Base-by-base conservation (phyloP, 37 sponge, comb jelly and placozoan genomes). In the Geodia barretti region DNA sequence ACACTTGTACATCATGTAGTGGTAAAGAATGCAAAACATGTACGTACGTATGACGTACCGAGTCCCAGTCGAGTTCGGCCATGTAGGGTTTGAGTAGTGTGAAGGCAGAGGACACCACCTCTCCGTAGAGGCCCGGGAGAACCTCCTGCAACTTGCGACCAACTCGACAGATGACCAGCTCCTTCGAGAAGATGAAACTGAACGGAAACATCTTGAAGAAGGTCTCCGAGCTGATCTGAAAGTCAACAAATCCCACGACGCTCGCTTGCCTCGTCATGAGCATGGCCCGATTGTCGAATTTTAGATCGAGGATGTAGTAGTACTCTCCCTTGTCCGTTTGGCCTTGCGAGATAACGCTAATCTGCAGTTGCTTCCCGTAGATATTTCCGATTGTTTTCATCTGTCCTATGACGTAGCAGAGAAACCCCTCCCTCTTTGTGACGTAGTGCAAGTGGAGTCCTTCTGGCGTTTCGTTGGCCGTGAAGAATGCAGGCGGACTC, bases 161-260 rank as follows among this genome's bases (percentile, higher is more conserved):
- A 4, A 81, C 79, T 30, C 61, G 33, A 20, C 26, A 17, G 1
- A 91, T 82, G 29, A 60, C 62, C 60, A 84, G 62, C 3, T 82
- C 72, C 32, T 73, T 21, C 30, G 76, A 79, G 64, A 87, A 87
- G 39, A 91, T 34, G 26, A 91, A n/a, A 68, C 75, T 74, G 39
- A 91, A 91, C 4, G 92, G 92, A 67, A 91, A 91, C 1, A 83
- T 40, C 4, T 41, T 25, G 4, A 87, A 66, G 61, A 91, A 91
- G 0, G 81, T 68, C 4, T 42, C 28, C n/a, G 77, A 66, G 25
- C 59, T 73, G 21, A 87, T 58, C 19, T 54, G 34, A 41, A 87
- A 75, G 29, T 19, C 2, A 5, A 38, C 38, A 0, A 1, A 23
- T 0, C 26, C 61, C 3, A 7, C 2, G 9, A 62, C 17, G 31